Evolutionary conservation across 1,140 invertebrate genomes (phyloP).

Genomic region (Pachyrhynchus sulphureomaculatus): DNA sequence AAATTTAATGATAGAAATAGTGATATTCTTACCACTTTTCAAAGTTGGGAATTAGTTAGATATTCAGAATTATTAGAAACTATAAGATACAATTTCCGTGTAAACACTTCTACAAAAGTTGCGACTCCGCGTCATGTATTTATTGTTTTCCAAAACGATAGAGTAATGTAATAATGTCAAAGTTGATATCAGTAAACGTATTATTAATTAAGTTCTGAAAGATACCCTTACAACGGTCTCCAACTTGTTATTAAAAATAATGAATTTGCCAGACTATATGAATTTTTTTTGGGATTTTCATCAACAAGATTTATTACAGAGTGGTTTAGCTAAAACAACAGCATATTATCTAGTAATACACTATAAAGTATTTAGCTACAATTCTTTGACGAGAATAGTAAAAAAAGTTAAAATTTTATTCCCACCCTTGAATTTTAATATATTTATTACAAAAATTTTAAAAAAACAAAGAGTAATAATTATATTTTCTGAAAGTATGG

Average conservation of each 20-base stretch:
- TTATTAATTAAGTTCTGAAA: slow-evolving; percentile 28
- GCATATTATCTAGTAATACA: no score
- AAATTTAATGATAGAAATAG: slow-evolving; percentile 26
- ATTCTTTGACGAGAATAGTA: no score
- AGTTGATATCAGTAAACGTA: slow-evolving; percentile 6
- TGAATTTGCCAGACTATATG: slow-evolving; percentile 15
- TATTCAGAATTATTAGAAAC: slow-evolving; percentile 8
- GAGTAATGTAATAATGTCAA: not conserved
- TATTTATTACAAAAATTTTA: no score
- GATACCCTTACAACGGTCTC: slow-evolving; percentile 43
- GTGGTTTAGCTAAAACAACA: no score
- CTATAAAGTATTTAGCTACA: no score
- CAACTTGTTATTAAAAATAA: slow-evolving; percentile 26
- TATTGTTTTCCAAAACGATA: slow-evolving; percentile 19
- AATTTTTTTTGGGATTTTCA: no score
- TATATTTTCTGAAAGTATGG: no score
- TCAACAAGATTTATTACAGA: no score
- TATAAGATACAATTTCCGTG: slow-evolving; percentile 8
- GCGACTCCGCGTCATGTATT: slow-evolving; percentile 9
- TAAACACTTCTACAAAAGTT: slow-evolving; percentile 37
- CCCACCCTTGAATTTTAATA: no score
- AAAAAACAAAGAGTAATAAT: no score
- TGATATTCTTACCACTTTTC: slow-evolving; percentile 21
- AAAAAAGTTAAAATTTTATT: no score
- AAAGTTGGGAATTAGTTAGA: slow-evolving; percentile 29